Percentiles rank a stretch among this genome's conserved stretches.
Evolutionary conservation across 2,888 invertebrate species (phyloP).

Genomic region (Stenodema calcarata): DNA sequence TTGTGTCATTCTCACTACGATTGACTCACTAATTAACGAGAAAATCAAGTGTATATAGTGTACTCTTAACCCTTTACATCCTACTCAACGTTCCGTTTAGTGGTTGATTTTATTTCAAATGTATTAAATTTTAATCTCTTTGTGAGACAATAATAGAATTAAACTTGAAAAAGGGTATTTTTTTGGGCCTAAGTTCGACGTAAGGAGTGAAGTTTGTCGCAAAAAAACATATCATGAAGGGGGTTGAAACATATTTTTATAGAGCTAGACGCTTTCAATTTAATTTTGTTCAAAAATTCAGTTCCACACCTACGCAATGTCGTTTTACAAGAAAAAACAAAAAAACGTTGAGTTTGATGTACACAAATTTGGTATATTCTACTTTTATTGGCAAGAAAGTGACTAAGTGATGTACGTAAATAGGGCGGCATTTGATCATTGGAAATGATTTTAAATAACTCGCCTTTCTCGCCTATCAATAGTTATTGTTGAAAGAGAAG

Average conservation of each 20-base stretch:
- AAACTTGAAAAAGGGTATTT: slow-evolving; percentile 4
- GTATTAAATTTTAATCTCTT: neutral
- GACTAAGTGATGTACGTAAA: neutral
- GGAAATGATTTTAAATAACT: neutral
- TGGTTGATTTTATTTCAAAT: neutral
- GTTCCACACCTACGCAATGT: neutral
- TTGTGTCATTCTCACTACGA: neutral
- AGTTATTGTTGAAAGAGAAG: neutral
- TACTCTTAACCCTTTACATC: neutral
- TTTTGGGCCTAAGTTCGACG: slow-evolving; percentile 28
- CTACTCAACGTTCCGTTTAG: slow-evolving; percentile 8
- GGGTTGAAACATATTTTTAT: slow-evolving; percentile 25
- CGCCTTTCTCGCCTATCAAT: slow-evolving; percentile 19
- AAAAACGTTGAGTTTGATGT: slow-evolving; percentile 35
- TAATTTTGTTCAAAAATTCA: neutral
- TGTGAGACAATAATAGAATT: slow-evolving; percentile 39
- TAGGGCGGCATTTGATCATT: neutral
- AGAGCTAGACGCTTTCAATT: neutral
- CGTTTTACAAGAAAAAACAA: too few relatives aligned
- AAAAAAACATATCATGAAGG: slow-evolving; percentile 31
- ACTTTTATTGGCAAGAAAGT: neutral
- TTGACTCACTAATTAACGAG: too few relatives aligned
- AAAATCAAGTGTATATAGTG: neutral
- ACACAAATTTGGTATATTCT: neutral
- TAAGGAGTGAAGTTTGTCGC: slow-evolving; percentile 16